These are phyloP conservation scores for Drosophila santomea DNA, from an alignment of 1,140 invertebrate genomes.

Conservation along the genomic window DNA sequence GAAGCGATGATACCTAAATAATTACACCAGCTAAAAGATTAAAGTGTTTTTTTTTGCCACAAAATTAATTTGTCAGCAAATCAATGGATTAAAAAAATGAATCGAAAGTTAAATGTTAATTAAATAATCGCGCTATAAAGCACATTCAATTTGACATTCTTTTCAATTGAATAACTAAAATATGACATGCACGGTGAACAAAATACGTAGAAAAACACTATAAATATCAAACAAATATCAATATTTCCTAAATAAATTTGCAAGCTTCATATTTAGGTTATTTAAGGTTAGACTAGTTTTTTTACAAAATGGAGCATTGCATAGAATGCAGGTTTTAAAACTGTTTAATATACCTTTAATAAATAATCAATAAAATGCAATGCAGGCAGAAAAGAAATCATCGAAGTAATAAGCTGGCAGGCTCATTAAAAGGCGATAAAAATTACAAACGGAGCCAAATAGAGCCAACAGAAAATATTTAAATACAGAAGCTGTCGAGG, in stretches of 20 bases:
- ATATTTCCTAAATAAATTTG: too few species aligned
- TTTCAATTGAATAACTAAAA: too few species aligned
- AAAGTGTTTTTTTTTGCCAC: neutral
- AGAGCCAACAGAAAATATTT: constrained; percentile 9
- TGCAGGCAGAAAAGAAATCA: constrained; percentile 14
- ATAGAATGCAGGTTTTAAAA: neutral
- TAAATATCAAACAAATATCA: too few species aligned
- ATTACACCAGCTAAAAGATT: neutral
- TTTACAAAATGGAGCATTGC: too few species aligned
- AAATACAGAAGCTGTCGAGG: constrained; percentile 18
- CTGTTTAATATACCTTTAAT: neutral
- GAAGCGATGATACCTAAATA: neutral
- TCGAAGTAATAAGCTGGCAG: neutral
- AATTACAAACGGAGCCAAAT: neutral
- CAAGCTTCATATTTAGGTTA: too few species aligned
- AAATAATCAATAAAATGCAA: neutral
- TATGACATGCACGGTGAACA: too few species aligned
- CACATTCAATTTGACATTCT: too few species aligned
- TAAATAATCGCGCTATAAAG: neutral
- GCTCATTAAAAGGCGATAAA: constrained; percentile 24
- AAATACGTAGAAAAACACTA: too few species aligned
- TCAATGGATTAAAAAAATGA: neutral
- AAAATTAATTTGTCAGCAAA: neutral
- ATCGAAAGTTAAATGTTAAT: neutral
- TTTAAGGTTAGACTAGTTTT: too few species aligned